Conservation (phyloP, 2,888 invertebrate species). For the Linnaemya tessellans region DNA sequence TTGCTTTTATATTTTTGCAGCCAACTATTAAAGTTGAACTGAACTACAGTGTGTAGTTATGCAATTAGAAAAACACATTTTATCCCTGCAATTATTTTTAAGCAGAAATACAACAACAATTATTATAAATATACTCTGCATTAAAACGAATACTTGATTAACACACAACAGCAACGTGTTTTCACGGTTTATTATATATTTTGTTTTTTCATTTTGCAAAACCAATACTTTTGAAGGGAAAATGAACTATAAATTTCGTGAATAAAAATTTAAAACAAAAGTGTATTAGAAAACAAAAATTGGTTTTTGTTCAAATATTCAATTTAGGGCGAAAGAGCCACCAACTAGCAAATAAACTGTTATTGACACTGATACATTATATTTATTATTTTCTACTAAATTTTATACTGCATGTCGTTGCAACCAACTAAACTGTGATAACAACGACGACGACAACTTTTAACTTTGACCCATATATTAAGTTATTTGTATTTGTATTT, state of each 20-base stretch:
- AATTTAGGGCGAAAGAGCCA: constrained; percentile 19
- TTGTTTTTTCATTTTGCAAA: neutral
- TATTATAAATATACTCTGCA: constrained; percentile 21
- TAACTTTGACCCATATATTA: constrained; percentile 62
- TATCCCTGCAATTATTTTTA: constrained; percentile 8
- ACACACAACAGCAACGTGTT: constrained; percentile 8
- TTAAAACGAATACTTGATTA: constrained; percentile 26
- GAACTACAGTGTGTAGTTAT: neutral
- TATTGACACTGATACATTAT: constrained; percentile 32
- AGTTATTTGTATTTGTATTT: constrained; percentile 1
- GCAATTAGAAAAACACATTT: neutral
- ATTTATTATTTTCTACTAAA: constrained; percentile 39
- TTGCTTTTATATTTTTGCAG: constrained; percentile 1
- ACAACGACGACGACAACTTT: constrained; percentile 45
- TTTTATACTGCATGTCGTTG: neutral
- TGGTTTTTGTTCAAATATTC: constrained; percentile 17
- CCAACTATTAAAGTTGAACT: neutral
- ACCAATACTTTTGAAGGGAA: neutral
- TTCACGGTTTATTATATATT: constrained; percentile 28
- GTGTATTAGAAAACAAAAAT: constrained; percentile 4
- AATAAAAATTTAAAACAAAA: neutral
- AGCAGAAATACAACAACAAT: constrained; percentile 16
- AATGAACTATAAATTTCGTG: constrained; percentile 2
- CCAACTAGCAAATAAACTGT: constrained; percentile 15
- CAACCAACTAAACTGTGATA: neutral